phyloP scores from a whole-genome alignment of 2,797 vertebrate species.

The Echeneis naucrates region DNA sequence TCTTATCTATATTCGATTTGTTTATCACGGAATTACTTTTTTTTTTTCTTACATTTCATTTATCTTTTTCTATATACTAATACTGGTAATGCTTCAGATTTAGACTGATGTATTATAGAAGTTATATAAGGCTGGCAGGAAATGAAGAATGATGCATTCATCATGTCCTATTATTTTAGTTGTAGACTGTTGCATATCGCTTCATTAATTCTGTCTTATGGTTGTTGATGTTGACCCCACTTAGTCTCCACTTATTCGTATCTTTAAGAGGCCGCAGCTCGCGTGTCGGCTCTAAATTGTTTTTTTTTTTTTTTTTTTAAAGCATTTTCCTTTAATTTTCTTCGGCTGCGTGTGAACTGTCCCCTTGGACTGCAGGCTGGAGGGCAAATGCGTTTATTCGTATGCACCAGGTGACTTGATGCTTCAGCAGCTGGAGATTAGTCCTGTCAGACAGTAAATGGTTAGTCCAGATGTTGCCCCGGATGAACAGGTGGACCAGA shows the following conservation, averaged over 20 bases:
- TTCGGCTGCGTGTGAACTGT: neutral
- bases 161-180: no score
- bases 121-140: neutral
- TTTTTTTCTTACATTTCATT: neutral
- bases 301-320: no score
- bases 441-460: conserved; percentile 18
- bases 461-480: conserved; percentile 62
- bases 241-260: no score
- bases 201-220: neutral
- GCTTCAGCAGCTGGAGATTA: conserved; percentile 38
- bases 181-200: neutral
- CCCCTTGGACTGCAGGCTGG: neutral
- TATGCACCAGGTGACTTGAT: conserved; percentile 21
- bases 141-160: neutral
- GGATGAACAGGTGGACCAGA: conserved; percentile 56
- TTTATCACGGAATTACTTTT: neutral
- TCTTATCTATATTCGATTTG: neutral
- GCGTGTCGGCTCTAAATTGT: no score
- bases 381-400: conserved; percentile 8
- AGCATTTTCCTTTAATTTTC: neutral
- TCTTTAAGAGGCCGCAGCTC: neutral
- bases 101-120: no score
- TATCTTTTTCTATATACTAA: no score
- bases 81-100: neutral
- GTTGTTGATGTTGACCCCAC: neutral